Evolutionary conservation across 2,797 vertebrate species (phyloP).

Genomic region (Simalia tracyae): DNA sequence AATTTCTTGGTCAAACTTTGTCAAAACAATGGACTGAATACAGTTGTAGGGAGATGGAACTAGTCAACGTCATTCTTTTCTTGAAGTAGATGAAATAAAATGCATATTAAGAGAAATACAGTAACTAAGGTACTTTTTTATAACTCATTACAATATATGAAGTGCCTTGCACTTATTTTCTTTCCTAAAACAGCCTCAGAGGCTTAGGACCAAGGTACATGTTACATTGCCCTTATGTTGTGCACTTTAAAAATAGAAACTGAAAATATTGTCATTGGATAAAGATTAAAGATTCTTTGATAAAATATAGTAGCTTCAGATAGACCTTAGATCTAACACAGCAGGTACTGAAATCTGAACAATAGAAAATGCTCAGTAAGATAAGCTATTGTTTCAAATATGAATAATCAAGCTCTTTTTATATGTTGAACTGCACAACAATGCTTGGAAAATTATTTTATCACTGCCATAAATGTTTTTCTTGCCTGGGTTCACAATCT

Average conservation of each 20-base stretch:
- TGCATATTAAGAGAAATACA: background rate
- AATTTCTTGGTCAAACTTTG: background rate
- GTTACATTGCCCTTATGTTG: background rate
- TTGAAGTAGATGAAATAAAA: background rate
- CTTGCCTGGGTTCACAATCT: background rate
- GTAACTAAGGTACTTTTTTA: background rate
- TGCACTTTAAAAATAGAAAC: background rate
- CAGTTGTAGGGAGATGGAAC: background rate
- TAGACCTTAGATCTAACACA: background rate
- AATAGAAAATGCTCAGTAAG: background rate
- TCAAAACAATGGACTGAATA: background rate
- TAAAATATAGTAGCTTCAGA: background rate
- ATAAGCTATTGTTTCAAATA: background rate
- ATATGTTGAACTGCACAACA: too few species aligned
- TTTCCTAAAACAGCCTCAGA: background rate
- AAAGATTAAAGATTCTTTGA: background rate
- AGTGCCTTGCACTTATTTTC: background rate
- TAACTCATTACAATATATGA: background rate
- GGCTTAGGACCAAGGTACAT: background rate
- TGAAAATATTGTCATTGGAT: background rate
- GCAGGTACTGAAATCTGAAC: background rate
- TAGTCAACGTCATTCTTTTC: background rate
- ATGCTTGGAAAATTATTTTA: background rate
- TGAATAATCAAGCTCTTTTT: background rate
- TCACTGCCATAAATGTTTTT: background rate